Conservation (phyloP, 1,140 invertebrate genomes). For the Telenomus remus region DNA sequence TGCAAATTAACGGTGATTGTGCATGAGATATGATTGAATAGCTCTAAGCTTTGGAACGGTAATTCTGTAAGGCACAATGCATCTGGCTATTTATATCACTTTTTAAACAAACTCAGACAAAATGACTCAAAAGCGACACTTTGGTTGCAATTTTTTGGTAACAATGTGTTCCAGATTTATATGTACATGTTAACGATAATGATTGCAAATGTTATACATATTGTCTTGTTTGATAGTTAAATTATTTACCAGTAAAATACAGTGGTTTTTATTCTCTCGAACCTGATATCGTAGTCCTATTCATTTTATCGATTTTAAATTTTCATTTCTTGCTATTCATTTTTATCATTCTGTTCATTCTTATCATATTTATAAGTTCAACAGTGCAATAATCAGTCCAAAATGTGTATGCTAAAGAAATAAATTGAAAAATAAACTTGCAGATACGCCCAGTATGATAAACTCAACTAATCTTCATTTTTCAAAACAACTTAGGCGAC, state of each 20-base stretch:
- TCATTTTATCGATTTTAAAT: too few relatives aligned
- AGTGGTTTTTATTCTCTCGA: neutral
- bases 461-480: too few relatives aligned
- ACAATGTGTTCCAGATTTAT: slow-evolving; percentile 38
- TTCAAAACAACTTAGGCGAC: slow-evolving; percentile 25
- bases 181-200: slow-evolving; percentile 35
- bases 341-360: too few relatives aligned
- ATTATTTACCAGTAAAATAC: slow-evolving; percentile 35
- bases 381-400: too few relatives aligned
- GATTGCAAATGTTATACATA: slow-evolving; percentile 40
- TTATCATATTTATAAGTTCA: too few relatives aligned
- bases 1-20: slow-evolving; percentile 8
- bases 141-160: slow-evolving; percentile 19
- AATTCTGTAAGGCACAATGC: slow-evolving; percentile 22
- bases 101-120: slow-evolving; percentile 7
- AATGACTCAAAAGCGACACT: neutral
- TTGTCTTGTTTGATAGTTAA: slow-evolving; percentile 49
- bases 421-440: slow-evolving; percentile 14
- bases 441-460: too few relatives aligned
- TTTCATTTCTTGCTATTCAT: too few relatives aligned
- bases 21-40: slow-evolving; percentile 2
- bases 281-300: too few relatives aligned
- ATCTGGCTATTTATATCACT: slow-evolving; percentile 39
- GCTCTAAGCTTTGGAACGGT: slow-evolving; percentile 2
- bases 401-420: too few relatives aligned